Evolutionary conservation across 2,888 invertebrate species (phyloP).

Genomic region (Xylota sylvarum): DNA sequence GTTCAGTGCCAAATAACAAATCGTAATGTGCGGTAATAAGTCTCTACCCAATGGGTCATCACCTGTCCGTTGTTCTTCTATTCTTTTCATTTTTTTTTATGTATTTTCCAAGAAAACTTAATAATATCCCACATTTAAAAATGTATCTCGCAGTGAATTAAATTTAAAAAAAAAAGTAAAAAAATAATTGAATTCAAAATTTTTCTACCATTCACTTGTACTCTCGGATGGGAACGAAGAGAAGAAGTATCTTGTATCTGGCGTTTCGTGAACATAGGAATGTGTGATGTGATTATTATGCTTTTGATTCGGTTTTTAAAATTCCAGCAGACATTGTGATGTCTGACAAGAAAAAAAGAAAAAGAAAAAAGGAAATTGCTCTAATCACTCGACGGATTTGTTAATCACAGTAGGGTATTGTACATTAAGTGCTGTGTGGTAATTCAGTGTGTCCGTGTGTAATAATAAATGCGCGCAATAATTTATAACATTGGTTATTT

Average conservation of each 20-base stretch:
- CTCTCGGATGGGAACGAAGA: constrained; percentile 5
- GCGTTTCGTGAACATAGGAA: constrained; percentile 40
- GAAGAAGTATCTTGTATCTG: constrained; percentile 52
- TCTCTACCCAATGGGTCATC: constrained; percentile 78
- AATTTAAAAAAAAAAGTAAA: constrained; percentile 33
- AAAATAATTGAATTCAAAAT: constrained; percentile 9
- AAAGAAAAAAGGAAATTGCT: constrained; percentile 31
- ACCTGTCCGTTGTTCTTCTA: constrained; percentile 78
- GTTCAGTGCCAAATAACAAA: constrained; percentile 83
- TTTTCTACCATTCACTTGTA: not conserved
- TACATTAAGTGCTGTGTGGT: constrained; percentile 54
- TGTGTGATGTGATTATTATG: constrained; percentile 64
- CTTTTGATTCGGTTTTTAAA: constrained; percentile 37
- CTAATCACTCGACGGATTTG: constrained; percentile 35
- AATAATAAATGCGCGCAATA: constrained; percentile 73
- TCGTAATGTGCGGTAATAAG: constrained; percentile 83
- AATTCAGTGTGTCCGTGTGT: constrained; percentile 23
- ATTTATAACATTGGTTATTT: constrained; percentile 55
- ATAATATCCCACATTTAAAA: constrained; percentile 18
- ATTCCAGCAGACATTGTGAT: constrained; percentile 59
- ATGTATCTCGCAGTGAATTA: constrained; percentile 22
- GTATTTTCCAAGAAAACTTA: constrained; percentile 32
- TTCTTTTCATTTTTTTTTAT: too few species aligned
- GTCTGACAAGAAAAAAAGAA: constrained; percentile 44
- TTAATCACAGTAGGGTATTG: constrained; percentile 64